Evolutionary conservation across 2,797 vertebrate genomes (phyloP), one percentile per base, ranked within the genome.

Genomic region (Melanogrammus aeglefinus): DNA sequence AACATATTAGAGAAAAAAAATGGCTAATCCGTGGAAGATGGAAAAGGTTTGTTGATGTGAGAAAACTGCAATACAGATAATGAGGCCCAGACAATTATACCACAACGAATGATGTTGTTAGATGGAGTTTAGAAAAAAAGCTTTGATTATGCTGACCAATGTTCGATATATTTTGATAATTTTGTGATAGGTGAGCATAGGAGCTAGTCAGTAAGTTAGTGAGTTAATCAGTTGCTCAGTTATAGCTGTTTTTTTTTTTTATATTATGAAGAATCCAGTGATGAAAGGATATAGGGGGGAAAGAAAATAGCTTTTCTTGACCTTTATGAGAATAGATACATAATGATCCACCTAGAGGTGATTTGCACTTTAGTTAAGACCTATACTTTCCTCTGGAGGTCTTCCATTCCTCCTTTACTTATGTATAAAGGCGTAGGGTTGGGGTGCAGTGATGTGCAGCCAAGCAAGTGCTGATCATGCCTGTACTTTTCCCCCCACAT

Each of bases 251-350:
- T 51, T 7, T 4, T 51, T 51, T 7, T 21, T 63, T 63, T 5
- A 3, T 16, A 24, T 63, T n/a, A 63, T 6, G 21, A 24, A 63
- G 6, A n/a, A 63, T 9, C n/a, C n/a, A 27, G 21, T 24, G 57
- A 1, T 10, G 2, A 27, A 6, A 66, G 63, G 63, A 66, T 24
- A 27, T n/a, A 66, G 63, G 63, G 63, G 29, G 35, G 35, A 36
- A 81, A 85, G 87, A 85, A 88, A 91, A 91, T 88, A 77, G 72
- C 85, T 88, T 87, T 82, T 86, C 85, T 84, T 93, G 92, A 92
- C 92, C 92, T 93, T 93, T 91, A 85, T 88, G 89, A 85, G 83
- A 89, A 87, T 77, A 78, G 82, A 83, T 83, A 87, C 82, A 90
- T 83, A 84, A 86, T 88, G 92, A 92, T 90, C 88, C 88, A 86